Evolutionary conservation across 2,113 vertebrate genomes (phyloP), one percentile per base, ranked within the genome.

Genomic region (Calidris pugnax): DNA sequence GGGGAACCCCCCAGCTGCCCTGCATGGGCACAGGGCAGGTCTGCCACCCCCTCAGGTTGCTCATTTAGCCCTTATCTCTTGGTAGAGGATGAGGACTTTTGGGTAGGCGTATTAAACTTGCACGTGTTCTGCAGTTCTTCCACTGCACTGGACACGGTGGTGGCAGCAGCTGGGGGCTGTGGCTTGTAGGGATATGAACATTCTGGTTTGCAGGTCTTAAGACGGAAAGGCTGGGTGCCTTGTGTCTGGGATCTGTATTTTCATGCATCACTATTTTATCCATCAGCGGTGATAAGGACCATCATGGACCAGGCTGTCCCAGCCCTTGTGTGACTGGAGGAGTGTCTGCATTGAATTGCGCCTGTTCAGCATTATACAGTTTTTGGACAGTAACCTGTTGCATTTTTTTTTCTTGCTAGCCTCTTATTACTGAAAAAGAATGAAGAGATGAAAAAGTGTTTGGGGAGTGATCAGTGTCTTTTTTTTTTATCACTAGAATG

Each of bases 261-360:
- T 45, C 27, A 4, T 28, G 35, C 28, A 26, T 28, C 0, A 0
- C 37, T 53, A 0, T 43, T 67, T 47, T 39, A 22, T 20, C 37
- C 4, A 2, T n/a, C 21, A 60, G 22, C 26, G 47, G 30, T 21
- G 48, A 7, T 10, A 35, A 39, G 48, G 14, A 6, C 37, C 4
- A 0, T 63, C 57, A 10, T 9, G 13, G 30, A 26, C 23, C 22
- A 22, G 57, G 48, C 27, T 79, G 57, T 27, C 13, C 19, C n/a
- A 79, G 43, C 26, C 20, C 10, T 30, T 43, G 1, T 15, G 3
- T 48, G 43, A 12, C 45, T 50, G 19, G 47, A 53, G 41, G 32
- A 53, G 16, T 33, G 17, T 39, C 35, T 41, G 15, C 15, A 5
- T 43, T 48, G 9, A 60, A 11, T 21, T 73, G 24, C 57, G 10